Evolutionary conservation across 2,797 vertebrate species (phyloP).

Genomic region (Smutsia temminckii): DNA sequence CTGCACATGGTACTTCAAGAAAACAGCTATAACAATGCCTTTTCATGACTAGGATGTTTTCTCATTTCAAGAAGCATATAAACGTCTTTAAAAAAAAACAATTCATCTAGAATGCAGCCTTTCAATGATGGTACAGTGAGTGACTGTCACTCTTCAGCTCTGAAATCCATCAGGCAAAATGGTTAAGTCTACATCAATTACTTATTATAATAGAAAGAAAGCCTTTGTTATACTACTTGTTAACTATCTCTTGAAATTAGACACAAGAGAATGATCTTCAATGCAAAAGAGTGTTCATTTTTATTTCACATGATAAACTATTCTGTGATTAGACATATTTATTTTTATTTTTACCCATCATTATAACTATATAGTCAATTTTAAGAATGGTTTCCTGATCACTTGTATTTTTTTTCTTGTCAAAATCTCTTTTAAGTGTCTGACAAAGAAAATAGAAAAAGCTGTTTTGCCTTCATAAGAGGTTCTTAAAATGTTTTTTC

Average conservation of each 20-base stretch:
- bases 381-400: constrained; percentile 51
- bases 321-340: constrained; percentile 74
- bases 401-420: constrained; percentile 17
- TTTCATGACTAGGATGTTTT: constrained; percentile 39
- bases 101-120: constrained; percentile 40
- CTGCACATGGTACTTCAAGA: neutral
- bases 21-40: neutral
- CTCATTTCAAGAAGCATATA: constrained; percentile 61
- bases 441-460: neutral
- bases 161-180: constrained; percentile 61
- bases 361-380: constrained; percentile 44
- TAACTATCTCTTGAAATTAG: constrained; percentile 76
- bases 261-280: constrained; percentile 62
- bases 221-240: constrained; percentile 62
- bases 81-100: neutral
- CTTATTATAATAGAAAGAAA: constrained; percentile 72
- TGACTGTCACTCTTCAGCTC: constrained; percentile 60
- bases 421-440: constrained; percentile 47
- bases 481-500: neutral
- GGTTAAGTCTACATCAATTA: constrained; percentile 54
- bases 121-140: constrained; percentile 5
- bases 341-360: constrained; percentile 64
- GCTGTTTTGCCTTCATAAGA: neutral
- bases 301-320: constrained; percentile 67
- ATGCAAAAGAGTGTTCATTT: constrained; percentile 63